Evolutionary conservation across 2,888 invertebrate species (phyloP).

Genomic region (Caenorhabditis plicata): DNA sequence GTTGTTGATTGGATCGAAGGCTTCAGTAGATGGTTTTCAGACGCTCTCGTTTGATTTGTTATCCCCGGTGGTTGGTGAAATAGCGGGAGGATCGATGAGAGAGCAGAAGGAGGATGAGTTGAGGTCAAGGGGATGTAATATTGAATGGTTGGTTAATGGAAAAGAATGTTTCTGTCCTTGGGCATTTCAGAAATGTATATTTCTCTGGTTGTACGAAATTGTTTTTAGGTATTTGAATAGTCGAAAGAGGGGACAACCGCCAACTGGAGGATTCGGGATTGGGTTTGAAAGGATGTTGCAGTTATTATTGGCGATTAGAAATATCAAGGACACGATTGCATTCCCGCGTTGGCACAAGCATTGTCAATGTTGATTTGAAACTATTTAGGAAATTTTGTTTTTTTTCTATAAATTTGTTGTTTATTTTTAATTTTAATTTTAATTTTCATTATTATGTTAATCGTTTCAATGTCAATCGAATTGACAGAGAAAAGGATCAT

Average conservation of each 20-base stretch:
- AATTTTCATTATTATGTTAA: neutral
- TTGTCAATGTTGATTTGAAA: constrained; percentile 52
- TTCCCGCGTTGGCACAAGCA: constrained; percentile 84
- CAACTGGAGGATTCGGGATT: constrained; percentile 92
- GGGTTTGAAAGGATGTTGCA: constrained; percentile 86
- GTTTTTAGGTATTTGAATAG: constrained; percentile 61
- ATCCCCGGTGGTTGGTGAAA: constrained; percentile 85
- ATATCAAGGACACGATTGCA: constrained; percentile 90
- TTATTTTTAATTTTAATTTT: constrained; percentile 5
- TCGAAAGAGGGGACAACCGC: constrained; percentile 82
- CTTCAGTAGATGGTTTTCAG: constrained; percentile 11
- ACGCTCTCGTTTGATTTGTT: constrained; percentile 77
- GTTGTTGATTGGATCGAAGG: too few relatives aligned
- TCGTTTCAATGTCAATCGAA: neutral
- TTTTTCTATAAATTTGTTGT: constrained; percentile 2
- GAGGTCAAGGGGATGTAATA: constrained; percentile 4
- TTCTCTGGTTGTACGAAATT: constrained; percentile 1
- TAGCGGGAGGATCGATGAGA: constrained; percentile 91
- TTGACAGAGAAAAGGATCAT: neutral
- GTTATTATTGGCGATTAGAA: constrained; percentile 76
- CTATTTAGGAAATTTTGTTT: neutral
- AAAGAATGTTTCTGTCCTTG: neutral
- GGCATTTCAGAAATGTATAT: neutral
- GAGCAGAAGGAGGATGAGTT: constrained; percentile 78
- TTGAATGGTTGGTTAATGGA: constrained; percentile 21